Evolutionary conservation across 2,888 invertebrate species (phyloP), one percentile per base, ranked within the genome.

Genomic region (Sisyra terminalis): DNA sequence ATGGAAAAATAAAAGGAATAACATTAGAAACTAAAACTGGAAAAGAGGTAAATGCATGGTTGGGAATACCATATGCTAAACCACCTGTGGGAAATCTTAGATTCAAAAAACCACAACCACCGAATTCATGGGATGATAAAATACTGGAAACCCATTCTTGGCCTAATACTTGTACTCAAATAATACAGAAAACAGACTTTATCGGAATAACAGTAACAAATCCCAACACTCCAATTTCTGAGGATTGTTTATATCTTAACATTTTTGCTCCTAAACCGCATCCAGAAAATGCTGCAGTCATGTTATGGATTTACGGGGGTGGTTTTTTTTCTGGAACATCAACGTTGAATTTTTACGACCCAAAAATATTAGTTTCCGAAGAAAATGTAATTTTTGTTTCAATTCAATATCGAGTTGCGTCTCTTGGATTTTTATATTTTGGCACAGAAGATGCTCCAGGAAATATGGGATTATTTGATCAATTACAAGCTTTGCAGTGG

Each of bases 221-320:
- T 64, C 86, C 92, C 37, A 93, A 94, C 61, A 93, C 92, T 9
- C 79, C 77, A 43, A 68, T 87, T 55, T 84, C 78, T 59, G 94
- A 96, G 69, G 94, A 96, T 66, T 96, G 96, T 63, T 76, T 96
- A 42, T 93, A 90, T 63, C 73, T 96, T 53, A 93, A 90, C 65
- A 85, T 96, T 50, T 89, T 90, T 58, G 77, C 79, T 31, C 94
- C 94, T 2, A 76, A 71, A 60, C 83, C 84, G 13, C 71, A 80
- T 53, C 86, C 86, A 37, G 78, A 75, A 49, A 78, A 75, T 52
- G 79, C 87, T 51, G 79, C 92, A 14, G 89, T 94, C 42, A 78
- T 94, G 80, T 76, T 94, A 37, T 96, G 94, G 94, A 82, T 96
- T 53, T 90, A 86, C 63, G 88, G 88, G 43, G 96, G 96, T 44